Evolutionary conservation across 2,797 vertebrate genomes (phyloP).

Genomic region (Psittacula derbiana): DNA sequence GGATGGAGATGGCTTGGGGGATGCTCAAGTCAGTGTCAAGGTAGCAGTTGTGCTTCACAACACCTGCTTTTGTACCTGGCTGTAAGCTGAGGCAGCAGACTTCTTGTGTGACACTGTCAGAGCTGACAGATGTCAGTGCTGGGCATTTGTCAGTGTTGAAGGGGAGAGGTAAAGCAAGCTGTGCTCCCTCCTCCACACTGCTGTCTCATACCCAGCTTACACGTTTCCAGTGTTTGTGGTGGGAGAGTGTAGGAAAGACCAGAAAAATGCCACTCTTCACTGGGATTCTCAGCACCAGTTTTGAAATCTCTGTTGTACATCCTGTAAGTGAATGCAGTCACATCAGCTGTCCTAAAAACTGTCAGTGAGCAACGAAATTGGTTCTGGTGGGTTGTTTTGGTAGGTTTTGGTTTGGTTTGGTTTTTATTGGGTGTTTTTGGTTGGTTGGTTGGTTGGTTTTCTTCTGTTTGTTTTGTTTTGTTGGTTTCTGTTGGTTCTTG

Average conservation of each 20-base stretch:
- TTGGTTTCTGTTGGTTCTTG: not conserved
- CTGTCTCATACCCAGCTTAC: not conserved
- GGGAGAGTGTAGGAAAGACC: not conserved
- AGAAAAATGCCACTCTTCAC: not conserved
- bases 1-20: not conserved
- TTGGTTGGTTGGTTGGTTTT: not conserved
- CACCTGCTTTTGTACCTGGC: not conserved
- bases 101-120: not conserved
- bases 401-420: not conserved
- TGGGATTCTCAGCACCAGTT: not conserved
- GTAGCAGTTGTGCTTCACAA: not conserved
- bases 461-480: not conserved
- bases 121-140: not conserved
- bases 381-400: not conserved
- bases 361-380: not conserved
- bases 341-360: not conserved
- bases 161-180: not conserved
- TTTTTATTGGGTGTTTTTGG: not conserved
- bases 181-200: not conserved
- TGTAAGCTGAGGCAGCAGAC: not conserved
- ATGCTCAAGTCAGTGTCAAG: not conserved
- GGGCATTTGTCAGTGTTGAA: not conserved
- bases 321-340: not conserved
- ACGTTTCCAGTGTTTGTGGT: not conserved
- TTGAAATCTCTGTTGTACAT: not conserved